Conservation (phyloP, 2,113 vertebrate genomes). For the Vicugna pacos region DNA sequence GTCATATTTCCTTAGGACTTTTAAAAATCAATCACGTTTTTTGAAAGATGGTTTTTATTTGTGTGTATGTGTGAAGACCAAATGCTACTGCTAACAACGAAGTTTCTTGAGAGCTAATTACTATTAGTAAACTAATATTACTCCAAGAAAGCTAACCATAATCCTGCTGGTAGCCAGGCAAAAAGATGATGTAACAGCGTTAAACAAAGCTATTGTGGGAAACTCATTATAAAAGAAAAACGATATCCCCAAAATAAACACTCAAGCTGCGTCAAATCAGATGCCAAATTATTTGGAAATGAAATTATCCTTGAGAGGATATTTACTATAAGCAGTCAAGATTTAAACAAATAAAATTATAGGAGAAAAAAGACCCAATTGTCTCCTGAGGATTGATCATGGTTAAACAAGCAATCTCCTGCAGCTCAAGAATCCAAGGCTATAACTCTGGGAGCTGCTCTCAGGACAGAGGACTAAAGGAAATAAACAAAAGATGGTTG, state of each 20-base stretch:
- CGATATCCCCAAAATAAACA: constrained; percentile 69
- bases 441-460: constrained; percentile 34
- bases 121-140: constrained; percentile 65
- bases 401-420: constrained; percentile 68
- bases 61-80: constrained; percentile 25
- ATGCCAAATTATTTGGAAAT: constrained; percentile 77
- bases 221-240: constrained; percentile 78
- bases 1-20: neutral
- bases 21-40: constrained; percentile 6
- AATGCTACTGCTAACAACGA: constrained; percentile 53
- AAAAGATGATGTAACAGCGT: constrained; percentile 42
- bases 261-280: constrained; percentile 70
- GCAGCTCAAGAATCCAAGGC: constrained; percentile 47
- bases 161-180: constrained; percentile 29
- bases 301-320: constrained; percentile 76
- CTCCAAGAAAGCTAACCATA: constrained; percentile 48
- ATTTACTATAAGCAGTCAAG: constrained; percentile 77
- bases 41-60: neutral
- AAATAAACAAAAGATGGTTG: constrained; percentile 61
- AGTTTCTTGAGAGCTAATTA: constrained; percentile 58
- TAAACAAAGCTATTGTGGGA: constrained; percentile 65
- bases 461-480: constrained; percentile 37
- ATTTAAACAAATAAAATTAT: constrained; percentile 79
- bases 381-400: constrained; percentile 65
- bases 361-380: constrained; percentile 60